A percentile compares a stretch with the other conserved stretches of the same genome.
Conservation (phyloP, 2,888 invertebrate species). For the Eulithis testata region DNA sequence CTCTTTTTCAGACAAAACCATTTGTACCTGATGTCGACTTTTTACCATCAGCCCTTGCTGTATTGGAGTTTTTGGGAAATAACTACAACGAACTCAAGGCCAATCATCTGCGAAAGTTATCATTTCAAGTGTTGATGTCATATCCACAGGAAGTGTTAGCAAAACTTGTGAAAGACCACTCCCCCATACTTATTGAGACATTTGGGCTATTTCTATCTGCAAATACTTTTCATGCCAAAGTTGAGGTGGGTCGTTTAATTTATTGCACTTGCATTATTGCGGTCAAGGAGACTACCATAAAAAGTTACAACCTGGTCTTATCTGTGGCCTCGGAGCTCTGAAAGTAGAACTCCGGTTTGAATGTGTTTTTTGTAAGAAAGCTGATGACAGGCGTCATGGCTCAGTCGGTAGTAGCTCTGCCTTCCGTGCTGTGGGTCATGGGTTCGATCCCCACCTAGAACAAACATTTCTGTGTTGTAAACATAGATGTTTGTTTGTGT, state of each 20-base stretch:
- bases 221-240: slow-evolving; percentile 3
- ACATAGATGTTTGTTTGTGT: no score
- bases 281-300: no score
- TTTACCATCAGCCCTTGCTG: slow-evolving; percentile 54
- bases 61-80: slow-evolving; percentile 56
- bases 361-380: no score
- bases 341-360: no score
- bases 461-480: no score
- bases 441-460: no score
- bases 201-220: slow-evolving; percentile 40
- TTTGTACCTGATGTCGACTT: slow-evolving; percentile 35
- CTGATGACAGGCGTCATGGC: no score
- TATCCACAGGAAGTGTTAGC: slow-evolving; percentile 58
- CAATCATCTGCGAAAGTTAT: slow-evolving; percentile 11
- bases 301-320: no score
- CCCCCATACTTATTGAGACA: slow-evolving; percentile 52
- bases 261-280: no score
- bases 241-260: slow-evolving; percentile 55
- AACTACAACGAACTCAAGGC: slow-evolving; percentile 4
- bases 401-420: no score
- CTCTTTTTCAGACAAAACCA: slow-evolving; percentile 21
- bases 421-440: no score
- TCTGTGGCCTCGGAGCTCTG: no score
- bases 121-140: slow-evolving; percentile 45
- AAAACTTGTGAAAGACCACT: slow-evolving; percentile 45